Evolutionary conservation across 2,888 invertebrate genomes (phyloP), one percentile per base, ranked within the genome.

Genomic region (Agonopterix arenella): DNA sequence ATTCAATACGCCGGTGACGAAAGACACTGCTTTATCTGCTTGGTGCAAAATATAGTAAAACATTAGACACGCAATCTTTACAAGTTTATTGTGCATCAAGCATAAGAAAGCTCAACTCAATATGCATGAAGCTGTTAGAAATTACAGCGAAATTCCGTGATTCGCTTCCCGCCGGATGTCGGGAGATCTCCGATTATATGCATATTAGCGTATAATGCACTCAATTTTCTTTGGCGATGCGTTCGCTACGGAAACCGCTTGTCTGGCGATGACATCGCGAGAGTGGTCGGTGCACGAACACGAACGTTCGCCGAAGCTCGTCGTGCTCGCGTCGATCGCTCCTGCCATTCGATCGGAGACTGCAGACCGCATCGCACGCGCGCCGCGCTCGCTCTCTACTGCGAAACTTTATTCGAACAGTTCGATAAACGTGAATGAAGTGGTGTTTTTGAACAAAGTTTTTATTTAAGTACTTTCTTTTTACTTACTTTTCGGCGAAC

Each of bases 391-490:
- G 68, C 70, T 68, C 67, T 54, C 59, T 52, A 55, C 28, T 28
- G 28, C 54, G 68, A 37, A 85, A 88, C 88, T 85, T 86, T 71
- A 73, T 72, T 75, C 84, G 86, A 67, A 66, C 66, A 66, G 67
- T 72, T 58, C 66, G 67, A 63, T 60, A 62, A 67, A 68, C 70
- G 84, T 77, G 79, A 84, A 73, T 71, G 62, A 79, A 84, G 84
- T 84, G 80, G 62, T 80, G 76, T 73, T 73, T 70, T 73, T 70
- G 64, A 70, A 66, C 68, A 58, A 70, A 58, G 64, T 69, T 70
- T 69, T 71, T 63, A 68, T 68, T 67, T 68, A 56, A 45, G 64
- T 60, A 64, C 58, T 62, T 70, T 66, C 63, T 67, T 74, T 70
- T 76, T 73, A 76, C 72, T 73, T 28, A 28, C 28, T 28, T 28